Base-by-base conservation (phyloP, 1,140 invertebrate species). In the Spodoptera litura region DNA sequence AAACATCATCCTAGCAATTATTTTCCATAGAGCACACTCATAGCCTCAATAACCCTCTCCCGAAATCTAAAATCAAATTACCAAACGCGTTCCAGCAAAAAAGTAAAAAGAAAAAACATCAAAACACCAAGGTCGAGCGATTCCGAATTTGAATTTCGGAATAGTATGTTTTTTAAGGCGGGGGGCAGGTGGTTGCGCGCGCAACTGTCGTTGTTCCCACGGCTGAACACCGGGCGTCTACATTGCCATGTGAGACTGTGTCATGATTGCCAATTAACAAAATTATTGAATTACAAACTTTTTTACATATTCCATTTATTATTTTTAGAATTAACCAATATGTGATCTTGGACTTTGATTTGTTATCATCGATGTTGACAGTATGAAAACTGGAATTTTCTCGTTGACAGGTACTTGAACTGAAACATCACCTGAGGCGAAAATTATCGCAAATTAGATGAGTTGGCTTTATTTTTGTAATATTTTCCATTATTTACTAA, bases 61-160 rank as follows among this genome's bases (percentile, higher is more conserved):
- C 35, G 38, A 72, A 44, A 15, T 56, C 35, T 59, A 64, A 75
- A 62, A 64, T 75, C 73, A 53, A 75, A 75, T 75, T 75, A 75
- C 6, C 15, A 64, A 75, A 25, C 44, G 38, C 49, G 52, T 53
- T 68, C 10, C 15, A 58, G 38, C 38, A 35, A 71, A 80, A 75
- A 61, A 55, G 35, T 15, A 77, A 78, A 53, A 70, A 80, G 78
- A 81, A 84, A 82, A 85, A 87, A 89, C 75, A 56, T 68, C 62
- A 83, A 81, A 79, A 80, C 51, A 80, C 75, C 86, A 93, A 93
- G 91, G 91, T 92, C 89, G 86, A 79, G 80, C 78, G 84, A 91
- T 90, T 90, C 89, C 86, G 84, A 92, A 92, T 91, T 92, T 87
- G 86, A 91, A 91, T 89, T 88, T 92, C 87, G 78, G 86, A 87